Evolutionary conservation across 2,888 invertebrate species (phyloP).

Genomic region (Chironomus tentans): DNA sequence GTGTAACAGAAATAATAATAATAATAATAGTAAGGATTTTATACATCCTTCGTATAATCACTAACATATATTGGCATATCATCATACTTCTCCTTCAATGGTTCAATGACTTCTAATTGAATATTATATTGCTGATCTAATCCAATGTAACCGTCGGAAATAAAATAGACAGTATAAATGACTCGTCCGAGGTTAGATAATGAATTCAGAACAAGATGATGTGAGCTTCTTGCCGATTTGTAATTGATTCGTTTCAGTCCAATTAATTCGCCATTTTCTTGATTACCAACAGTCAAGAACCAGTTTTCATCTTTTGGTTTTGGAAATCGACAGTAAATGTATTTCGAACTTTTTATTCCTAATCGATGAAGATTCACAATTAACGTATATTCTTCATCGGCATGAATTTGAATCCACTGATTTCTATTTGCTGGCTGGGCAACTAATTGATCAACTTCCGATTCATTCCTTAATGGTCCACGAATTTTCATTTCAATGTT

Average conservation of each 20-base stretch:
- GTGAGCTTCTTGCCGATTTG: slow-evolving; percentile 43
- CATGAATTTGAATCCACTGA: slow-evolving; percentile 53
- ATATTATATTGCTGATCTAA: slow-evolving; percentile 80
- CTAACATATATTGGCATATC: neutral
- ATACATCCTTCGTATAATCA: neutral
- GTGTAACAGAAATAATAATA: too few relatives aligned
- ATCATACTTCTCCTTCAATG: neutral
- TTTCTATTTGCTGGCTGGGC: slow-evolving; percentile 39
- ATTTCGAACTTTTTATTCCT: slow-evolving; percentile 50
- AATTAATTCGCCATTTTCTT: slow-evolving; percentile 59
- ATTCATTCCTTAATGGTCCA: slow-evolving; percentile 44
- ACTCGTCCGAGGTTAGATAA: slow-evolving; percentile 58
- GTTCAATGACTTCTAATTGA: slow-evolving; percentile 46
- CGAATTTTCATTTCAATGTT: slow-evolving; percentile 49
- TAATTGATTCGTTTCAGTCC: slow-evolving; percentile 69
- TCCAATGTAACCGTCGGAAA: slow-evolving; percentile 90
- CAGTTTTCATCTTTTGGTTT: slow-evolving; percentile 94
- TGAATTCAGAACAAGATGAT: slow-evolving; percentile 53
- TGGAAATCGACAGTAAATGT: slow-evolving; percentile 74
- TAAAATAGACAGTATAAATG: slow-evolving; percentile 69
- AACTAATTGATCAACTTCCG: slow-evolving; percentile 34
- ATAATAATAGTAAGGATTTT: neutral
- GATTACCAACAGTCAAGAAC: slow-evolving; percentile 77
- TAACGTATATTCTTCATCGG: slow-evolving; percentile 64
- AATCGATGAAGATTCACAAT: slow-evolving; percentile 49